Evolutionary conservation across 1,140 invertebrate species (phyloP).

Genomic region (Drosophila parvula): DNA sequence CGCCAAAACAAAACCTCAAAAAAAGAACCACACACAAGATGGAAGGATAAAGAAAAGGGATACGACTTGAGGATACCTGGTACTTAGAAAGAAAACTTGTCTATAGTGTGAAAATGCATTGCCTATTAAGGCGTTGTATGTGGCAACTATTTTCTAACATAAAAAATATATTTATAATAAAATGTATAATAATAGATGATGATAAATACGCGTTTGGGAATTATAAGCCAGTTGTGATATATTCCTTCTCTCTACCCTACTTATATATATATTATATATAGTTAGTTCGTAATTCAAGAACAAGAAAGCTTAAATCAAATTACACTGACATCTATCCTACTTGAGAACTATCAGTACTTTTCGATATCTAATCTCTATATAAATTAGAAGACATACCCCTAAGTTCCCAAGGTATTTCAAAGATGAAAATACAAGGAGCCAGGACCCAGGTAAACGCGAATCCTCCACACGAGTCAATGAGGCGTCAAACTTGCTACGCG

Average conservation of each 20-base stretch:
- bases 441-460: slow-evolving; percentile 46
- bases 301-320: neutral
- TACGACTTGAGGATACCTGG: slow-evolving; percentile 1
- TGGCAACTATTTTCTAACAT: too few relatives aligned
- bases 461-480: slow-evolving; percentile 74
- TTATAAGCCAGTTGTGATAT: neutral
- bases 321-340: neutral
- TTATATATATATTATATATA: neutral
- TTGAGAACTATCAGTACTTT: neutral
- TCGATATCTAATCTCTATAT: neutral
- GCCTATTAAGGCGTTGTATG: neutral
- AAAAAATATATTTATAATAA: too few relatives aligned
- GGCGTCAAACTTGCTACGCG: slow-evolving; percentile 79
- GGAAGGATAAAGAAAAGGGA: neutral
- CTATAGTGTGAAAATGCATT: neutral
- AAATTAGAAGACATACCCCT: neutral
- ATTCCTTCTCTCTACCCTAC: neutral
- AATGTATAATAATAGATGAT: neutral
- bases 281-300: neutral
- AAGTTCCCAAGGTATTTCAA: neutral
- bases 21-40: slow-evolving; percentile 21
- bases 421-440: slow-evolving; percentile 19
- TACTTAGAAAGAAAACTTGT: neutral
- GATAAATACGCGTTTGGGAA: neutral
- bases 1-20: slow-evolving; percentile 60